Conservation (phyloP, 2,888 invertebrate genomes). For the Eueremaeus valkanovi region DNA sequence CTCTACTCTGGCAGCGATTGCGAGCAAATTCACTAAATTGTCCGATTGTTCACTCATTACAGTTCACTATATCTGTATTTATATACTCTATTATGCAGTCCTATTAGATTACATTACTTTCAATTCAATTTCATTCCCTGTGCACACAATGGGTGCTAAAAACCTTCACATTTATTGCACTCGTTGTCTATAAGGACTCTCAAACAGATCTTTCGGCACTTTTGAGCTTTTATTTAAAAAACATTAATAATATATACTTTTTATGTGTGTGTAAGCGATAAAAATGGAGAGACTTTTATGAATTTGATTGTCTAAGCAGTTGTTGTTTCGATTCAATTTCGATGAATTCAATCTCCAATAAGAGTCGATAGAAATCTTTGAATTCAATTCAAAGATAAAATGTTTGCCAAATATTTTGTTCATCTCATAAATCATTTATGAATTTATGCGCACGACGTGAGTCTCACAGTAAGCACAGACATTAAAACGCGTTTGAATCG, state of each 20-base stretch:
- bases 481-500: not conserved
- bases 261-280: not conserved
- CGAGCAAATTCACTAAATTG: not conserved
- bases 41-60: no score
- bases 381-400: no score
- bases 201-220: conserved; percentile 2
- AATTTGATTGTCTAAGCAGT: conserved; percentile 31
- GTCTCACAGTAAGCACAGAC: no score
- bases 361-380: no score
- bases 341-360: not conserved
- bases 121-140: conserved; percentile 2
- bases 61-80: not conserved
- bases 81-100: not conserved
- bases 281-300: not conserved
- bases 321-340: conserved; percentile 10
- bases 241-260: not conserved
- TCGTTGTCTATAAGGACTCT: not conserved
- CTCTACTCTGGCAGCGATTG: not conserved
- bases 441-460: conserved; percentile 14
- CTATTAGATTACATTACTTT: conserved; percentile 31
- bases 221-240: not conserved
- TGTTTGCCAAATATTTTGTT: conserved; percentile 16
- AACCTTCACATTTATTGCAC: not conserved
- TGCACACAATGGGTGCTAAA: conserved; percentile 12
- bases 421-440: conserved; percentile 24